Evolutionary conservation across 2,888 invertebrate genomes (phyloP).

Genomic region (Agrochola circellaris): DNA sequence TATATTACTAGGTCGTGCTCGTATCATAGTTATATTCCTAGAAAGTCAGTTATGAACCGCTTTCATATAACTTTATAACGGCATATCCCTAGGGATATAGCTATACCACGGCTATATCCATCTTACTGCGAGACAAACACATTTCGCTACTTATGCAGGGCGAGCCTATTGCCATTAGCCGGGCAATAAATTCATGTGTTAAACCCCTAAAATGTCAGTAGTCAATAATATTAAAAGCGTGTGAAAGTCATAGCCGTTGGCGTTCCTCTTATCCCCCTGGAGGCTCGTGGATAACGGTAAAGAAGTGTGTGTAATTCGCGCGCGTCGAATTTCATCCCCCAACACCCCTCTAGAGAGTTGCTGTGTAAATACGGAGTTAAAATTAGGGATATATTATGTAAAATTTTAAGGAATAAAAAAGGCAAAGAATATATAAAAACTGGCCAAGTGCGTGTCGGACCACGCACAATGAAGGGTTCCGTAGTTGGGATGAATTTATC

Average conservation of each 20-base stretch:
- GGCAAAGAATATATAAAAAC: too few relatives aligned
- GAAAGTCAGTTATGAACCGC: too few relatives aligned
- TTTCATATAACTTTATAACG: too few relatives aligned
- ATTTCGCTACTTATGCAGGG: not conserved
- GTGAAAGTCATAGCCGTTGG: not conserved
- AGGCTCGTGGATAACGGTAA: conserved; percentile 27
- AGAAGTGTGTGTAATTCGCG: conserved; percentile 44
- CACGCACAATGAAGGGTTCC: too few relatives aligned
- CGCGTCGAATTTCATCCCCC: conserved; percentile 15
- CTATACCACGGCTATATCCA: too few relatives aligned
- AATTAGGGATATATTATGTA: conserved; percentile 20
- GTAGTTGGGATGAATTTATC: too few relatives aligned
- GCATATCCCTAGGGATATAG: too few relatives aligned
- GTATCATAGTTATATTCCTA: too few relatives aligned
- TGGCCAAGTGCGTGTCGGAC: too few relatives aligned
- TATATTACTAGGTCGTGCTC: too few relatives aligned
- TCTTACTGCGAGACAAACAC: too few relatives aligned
- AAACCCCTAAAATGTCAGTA: not conserved
- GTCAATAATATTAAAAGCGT: conserved; percentile 14
- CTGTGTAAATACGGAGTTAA: conserved; percentile 40
- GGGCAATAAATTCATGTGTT: not conserved
- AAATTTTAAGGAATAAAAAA: too few relatives aligned
- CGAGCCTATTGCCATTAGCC: not conserved
- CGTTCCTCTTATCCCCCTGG: conserved; percentile 5
- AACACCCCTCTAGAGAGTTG: conserved; percentile 10